Evolutionary conservation across 2,888 invertebrate genomes (phyloP), one percentile per base, ranked within the genome.

Genomic region (Callyntrura sp.): DNA sequence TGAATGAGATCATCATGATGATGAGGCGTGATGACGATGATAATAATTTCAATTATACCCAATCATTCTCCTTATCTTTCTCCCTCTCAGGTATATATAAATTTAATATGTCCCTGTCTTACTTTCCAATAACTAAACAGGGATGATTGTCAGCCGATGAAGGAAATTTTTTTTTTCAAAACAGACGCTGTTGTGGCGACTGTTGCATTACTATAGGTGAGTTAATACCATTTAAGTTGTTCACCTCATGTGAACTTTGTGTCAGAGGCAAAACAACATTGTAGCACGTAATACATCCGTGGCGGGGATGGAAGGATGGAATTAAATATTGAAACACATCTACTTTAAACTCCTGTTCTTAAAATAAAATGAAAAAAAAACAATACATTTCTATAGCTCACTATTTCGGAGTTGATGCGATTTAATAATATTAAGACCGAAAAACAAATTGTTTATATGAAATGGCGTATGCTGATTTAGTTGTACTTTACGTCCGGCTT

Each of bases 21-120:
- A 85, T 90, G 85, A 90, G 70, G 90, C 85, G 90, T 81, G 90
- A 90, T 90, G 85, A 90, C 90, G 86, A 87, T 78, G 68, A 62
- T 87, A 87, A 90, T 90, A 90, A 87, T 86, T 90, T 90, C 90
- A 90, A 90, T 87, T 90, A 90, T 87, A 84, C 68, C 48, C 9
- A 86, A 85, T 68, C 73, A 90, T 68, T 48, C 82, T 82, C 48
- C 68, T 35, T 68, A 35, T 43, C 68, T 68, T 68, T 68, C 68
- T 68, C 68, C 68, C 25, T 68, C n/a, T 35, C 68, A 68, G n/a
- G 35, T 25, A 62, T 5, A 12, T n/a, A 62, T 5, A 12, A 14
- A 68, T 35, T 35, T 35, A 35, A 35, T 73, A 20, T 73, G 45
- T 45, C 70, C 70, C 17, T 73, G 43, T 73, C 14, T 35, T 35